phyloP scores from a whole-genome alignment of 1,140 invertebrate genomes.

The Drosophila carrolli region DNA sequence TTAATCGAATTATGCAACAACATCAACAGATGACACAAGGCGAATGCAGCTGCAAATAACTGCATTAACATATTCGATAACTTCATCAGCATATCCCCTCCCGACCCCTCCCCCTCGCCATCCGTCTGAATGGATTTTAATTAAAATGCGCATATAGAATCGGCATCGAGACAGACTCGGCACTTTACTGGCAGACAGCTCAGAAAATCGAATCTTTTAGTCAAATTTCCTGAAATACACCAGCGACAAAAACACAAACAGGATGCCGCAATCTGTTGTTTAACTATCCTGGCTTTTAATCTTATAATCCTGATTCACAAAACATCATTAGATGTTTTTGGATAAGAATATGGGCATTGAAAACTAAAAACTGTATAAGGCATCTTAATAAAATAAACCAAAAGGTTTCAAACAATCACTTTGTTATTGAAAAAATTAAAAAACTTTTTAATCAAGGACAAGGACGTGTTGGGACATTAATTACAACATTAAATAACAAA shows the following conservation, averaged over 20 bases:
- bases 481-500: too few species aligned
- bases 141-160: conserved; percentile 72
- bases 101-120: not conserved
- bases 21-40: conserved; percentile 44
- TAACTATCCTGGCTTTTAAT: conserved; percentile 12
- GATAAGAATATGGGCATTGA: conserved; percentile 16
- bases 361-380: not conserved
- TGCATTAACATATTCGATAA: conserved; percentile 75
- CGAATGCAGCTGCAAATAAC: conserved; percentile 55
- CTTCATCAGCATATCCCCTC: conserved; percentile 34
- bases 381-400: too few species aligned
- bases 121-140: conserved; percentile 46
- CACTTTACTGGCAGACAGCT: conserved; percentile 28
- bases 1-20: conserved; percentile 80
- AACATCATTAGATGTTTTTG: conserved; percentile 11
- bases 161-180: conserved; percentile 45
- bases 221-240: conserved; percentile 51
- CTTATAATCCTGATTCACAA: conserved; percentile 3
- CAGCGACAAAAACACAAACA: conserved; percentile 9
- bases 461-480: too few species aligned
- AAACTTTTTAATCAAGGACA: too few species aligned
- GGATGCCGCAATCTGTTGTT: conserved; percentile 34
- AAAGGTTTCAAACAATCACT: too few species aligned
- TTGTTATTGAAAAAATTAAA: too few species aligned
- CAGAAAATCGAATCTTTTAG: conserved; percentile 65